A percentile compares a stretch with the other conserved stretches of the same genome.
phyloP scores from a whole-genome alignment of 53 echinoderm and acorn worm genomes.

The Henricia sp. region DNA sequence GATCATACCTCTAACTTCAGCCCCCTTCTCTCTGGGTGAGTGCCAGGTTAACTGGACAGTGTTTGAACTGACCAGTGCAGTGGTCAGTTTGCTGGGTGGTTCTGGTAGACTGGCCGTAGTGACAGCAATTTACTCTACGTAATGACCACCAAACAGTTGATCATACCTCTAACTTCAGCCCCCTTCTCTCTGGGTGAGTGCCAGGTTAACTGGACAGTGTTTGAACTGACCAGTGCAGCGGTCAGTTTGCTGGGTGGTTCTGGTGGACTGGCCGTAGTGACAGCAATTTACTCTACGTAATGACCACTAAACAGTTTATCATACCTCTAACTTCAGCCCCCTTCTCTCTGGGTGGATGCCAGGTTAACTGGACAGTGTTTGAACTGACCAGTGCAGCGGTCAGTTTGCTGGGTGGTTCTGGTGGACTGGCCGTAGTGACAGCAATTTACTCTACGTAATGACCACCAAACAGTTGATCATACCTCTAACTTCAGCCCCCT shows the following conservation, averaged over 20 bases:
- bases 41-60: conserved; percentile 67
- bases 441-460: conserved; percentile 69
- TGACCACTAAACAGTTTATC: too few relatives aligned
- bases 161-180: too few relatives aligned
- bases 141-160: too few relatives aligned
- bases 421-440: conserved; percentile 65
- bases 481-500: too few relatives aligned
- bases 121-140: conserved; percentile 66
- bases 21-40: conserved; percentile 63
- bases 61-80: conserved; percentile 55
- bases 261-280: too few relatives aligned
- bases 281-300: too few relatives aligned
- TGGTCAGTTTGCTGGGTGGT: conserved; percentile 70
- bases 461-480: too few relatives aligned
- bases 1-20: conserved; percentile 70
- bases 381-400: conserved; percentile 48
- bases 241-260: too few relatives aligned
- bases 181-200: too few relatives aligned
- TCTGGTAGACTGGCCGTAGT: conserved; percentile 68
- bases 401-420: conserved; percentile 72
- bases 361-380: conserved; percentile 62
- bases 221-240: too few relatives aligned
- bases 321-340: conserved; percentile 75
- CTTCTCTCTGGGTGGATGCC: conserved; percentile 66
- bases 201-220: too few relatives aligned